A percentile compares a stretch with the other conserved stretches of the same genome.
Conservation (phyloP, 2,113 vertebrate genomes). For the Psilopsiagon aymara region DNA sequence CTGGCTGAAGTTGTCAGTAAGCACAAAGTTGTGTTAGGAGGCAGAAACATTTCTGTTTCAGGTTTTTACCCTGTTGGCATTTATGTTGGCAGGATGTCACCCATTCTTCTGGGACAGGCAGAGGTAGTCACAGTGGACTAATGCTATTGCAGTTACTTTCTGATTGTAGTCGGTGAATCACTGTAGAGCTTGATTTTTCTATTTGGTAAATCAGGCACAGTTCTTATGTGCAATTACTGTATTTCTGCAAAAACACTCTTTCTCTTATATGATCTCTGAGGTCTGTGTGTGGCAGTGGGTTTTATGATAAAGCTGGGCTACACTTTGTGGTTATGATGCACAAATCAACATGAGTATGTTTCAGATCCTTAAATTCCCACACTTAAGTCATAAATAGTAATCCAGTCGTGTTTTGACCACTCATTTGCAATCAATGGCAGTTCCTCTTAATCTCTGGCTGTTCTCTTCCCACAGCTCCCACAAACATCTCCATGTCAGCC, state of each 20-base stretch:
- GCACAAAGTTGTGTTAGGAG: background rate
- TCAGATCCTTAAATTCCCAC: background rate
- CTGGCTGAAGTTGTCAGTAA: background rate
- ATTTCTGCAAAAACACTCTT: background rate
- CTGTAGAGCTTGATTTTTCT: background rate
- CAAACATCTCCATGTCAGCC: background rate
- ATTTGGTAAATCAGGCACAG: background rate
- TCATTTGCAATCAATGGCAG: background rate
- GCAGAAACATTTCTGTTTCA: background rate
- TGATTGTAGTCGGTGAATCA: background rate
- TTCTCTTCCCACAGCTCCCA: conserved; percentile 54
- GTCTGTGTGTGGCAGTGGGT: background rate
- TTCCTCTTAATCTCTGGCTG: background rate
- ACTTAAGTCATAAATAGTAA: background rate
- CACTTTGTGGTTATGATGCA: background rate
- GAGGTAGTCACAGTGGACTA: background rate
- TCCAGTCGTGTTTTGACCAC: background rate
- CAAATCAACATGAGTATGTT: background rate
- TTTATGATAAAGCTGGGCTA: background rate
- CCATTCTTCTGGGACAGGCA: background rate
- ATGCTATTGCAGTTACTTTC: background rate
- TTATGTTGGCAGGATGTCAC: background rate
- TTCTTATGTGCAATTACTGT: background rate
- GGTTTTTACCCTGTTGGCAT: background rate
- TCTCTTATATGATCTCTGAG: background rate